phyloP scores from a whole-genome alignment of 30 jellyfish, hydroid and myxozoan genomes.

The Phacellophora camtschatica region DNA sequence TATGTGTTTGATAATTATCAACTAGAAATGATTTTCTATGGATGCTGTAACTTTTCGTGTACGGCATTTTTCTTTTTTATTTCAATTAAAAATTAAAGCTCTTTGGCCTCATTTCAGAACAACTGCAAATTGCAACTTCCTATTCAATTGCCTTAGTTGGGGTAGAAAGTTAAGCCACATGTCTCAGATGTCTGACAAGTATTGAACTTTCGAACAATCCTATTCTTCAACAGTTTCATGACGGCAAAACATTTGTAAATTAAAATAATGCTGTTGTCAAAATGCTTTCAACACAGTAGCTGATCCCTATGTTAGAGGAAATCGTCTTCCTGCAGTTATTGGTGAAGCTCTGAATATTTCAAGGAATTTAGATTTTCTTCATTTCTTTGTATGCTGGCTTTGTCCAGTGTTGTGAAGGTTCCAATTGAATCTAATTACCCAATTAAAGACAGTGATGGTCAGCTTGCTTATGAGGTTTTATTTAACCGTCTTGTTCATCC shows the following conservation, averaged over 20 bases:
- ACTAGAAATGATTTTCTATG: too few relatives aligned
- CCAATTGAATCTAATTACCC: neutral
- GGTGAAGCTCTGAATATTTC: too few relatives aligned
- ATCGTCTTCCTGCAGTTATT: neutral
- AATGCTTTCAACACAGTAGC: neutral
- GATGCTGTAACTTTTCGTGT: too few relatives aligned
- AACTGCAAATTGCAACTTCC: neutral
- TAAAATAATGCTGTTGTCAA: neutral
- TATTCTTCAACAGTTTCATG: neutral
- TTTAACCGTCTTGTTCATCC: neutral
- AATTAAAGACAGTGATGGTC: neutral
- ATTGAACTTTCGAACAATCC: neutral
- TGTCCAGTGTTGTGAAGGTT: neutral
- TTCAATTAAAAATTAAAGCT: too few relatives aligned
- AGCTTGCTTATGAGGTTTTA: neutral
- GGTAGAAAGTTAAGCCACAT: neutral
- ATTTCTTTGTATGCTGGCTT: too few relatives aligned
- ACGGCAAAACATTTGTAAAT: neutral
- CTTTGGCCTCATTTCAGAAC: too few relatives aligned
- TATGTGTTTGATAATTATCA: too few relatives aligned
- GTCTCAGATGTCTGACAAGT: neutral
- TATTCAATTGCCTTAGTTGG: constrained; percentile 5
- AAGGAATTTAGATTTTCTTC: too few relatives aligned
- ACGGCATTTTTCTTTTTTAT: too few relatives aligned
- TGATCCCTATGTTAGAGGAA: neutral